Conservation (phyloP, 2,888 invertebrate genomes). For the Drosophila anceps region DNA sequence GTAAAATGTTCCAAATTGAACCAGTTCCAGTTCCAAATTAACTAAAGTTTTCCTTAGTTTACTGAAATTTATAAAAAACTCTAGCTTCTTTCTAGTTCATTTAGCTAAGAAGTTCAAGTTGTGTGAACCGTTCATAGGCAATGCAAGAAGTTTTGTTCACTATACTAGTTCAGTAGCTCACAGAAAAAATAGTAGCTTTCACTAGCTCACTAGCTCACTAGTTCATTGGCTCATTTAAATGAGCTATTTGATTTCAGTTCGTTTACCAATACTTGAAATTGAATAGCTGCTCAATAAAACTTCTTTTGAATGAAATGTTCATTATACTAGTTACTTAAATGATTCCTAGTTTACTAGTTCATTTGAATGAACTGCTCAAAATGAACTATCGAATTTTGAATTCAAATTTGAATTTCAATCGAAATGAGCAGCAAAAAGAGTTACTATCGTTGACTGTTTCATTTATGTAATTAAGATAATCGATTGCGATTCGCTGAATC, state of each 20-base stretch:
- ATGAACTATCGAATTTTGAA: too few species aligned
- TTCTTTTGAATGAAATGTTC: neutral
- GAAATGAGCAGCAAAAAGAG: too few species aligned
- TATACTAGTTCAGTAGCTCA: too few species aligned
- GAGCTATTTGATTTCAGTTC: too few species aligned
- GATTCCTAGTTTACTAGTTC: neutral
- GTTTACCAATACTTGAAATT: too few species aligned
- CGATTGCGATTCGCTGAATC: neutral
- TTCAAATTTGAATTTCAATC: too few species aligned
- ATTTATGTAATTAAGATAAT: neutral
- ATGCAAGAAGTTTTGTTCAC: too few species aligned
- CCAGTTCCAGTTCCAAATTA: neutral
- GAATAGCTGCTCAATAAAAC: too few species aligned
- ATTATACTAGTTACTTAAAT: neutral
- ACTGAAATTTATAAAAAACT: neutral
- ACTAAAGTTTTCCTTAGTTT: neutral
- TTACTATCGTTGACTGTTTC: neutral
- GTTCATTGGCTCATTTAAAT: neutral
- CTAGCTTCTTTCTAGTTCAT: neutral
- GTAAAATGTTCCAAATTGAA: conserved; percentile 15
- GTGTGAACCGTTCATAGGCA: too few species aligned
- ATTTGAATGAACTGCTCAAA: neutral
- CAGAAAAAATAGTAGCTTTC: too few species aligned
- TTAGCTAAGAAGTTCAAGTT: neutral
- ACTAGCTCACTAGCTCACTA: neutral